Conservation (phyloP, 2,888 invertebrate species). For the Neria commutata region DNA sequence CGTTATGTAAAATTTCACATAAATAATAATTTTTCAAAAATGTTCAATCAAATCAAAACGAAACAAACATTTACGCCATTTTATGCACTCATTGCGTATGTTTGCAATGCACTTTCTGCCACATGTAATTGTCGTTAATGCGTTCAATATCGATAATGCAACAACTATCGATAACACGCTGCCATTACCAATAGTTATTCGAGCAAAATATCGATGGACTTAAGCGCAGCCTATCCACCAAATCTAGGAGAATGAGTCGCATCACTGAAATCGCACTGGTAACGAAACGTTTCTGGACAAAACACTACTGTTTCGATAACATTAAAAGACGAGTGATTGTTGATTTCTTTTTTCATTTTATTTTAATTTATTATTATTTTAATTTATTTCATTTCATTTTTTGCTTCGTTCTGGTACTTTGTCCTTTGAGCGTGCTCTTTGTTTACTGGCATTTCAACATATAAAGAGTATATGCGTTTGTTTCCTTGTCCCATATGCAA, state of each 20-base stretch:
- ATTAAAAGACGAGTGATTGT: constrained; percentile 53
- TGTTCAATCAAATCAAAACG: background rate
- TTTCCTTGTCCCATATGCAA: background rate
- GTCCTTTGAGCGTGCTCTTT: background rate
- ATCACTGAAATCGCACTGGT: constrained; percentile 84
- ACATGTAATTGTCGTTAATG: too few relatives aligned
- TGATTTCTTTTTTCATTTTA: constrained; percentile 28
- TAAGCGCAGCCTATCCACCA: constrained; percentile 78
- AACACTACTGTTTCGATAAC: constrained; percentile 49
- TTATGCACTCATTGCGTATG: too few relatives aligned
- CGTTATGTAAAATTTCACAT: too few relatives aligned
- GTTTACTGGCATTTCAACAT: background rate
- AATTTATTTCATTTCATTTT: constrained; percentile 11
- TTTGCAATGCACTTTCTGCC: too few relatives aligned
- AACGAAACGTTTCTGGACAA: constrained; percentile 64
- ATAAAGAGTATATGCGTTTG: background rate
- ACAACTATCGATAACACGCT: too few relatives aligned
- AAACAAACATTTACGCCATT: too few relatives aligned
- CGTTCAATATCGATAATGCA: too few relatives aligned
- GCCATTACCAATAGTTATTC: constrained; percentile 77
- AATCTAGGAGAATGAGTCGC: constrained; percentile 81
- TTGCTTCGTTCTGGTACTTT: constrained; percentile 10
- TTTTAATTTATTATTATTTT: constrained; percentile 7
- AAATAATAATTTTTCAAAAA: too few relatives aligned
- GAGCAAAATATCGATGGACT: constrained; percentile 87